Evolutionary conservation across 2,113 vertebrate genomes (phyloP), one percentile per base, ranked within the genome.

Genomic region (Gavia stellata): DNA sequence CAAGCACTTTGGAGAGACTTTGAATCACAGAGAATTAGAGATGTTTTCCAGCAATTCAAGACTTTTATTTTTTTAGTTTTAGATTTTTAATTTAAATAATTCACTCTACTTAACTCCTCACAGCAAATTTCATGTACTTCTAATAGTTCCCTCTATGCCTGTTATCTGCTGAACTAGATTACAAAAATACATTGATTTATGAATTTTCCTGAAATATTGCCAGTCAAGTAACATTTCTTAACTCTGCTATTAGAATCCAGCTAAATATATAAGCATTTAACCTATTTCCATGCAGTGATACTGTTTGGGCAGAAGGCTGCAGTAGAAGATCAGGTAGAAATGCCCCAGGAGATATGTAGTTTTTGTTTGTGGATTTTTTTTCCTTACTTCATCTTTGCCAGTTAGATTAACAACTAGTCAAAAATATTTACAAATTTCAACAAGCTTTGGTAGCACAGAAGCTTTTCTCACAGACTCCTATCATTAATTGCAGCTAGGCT

Each of bases 291-390:
- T 98, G 97, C 83, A 96, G 29, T 97, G 66, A 82, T 95, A 73
- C 75, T 71, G 25, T 96, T 90, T 95, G 97, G 77, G 95, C 97
- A 98, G 97, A 97, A 98, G 97, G 97, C 52, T 97, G 97, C 96
- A 98, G 96, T 95, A 95, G 96, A 96, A 96, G 80, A 95, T 97
- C 95, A 92, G 16, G 53, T 26, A 96, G 88, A 94, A 77, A 20
- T 29, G 90, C 78, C 86, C 93, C 66, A 33, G 42, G 89, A 97
- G 90, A 88, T 25, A 28, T 2, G 4, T 23, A 65, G 49, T 12
- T 40, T 78, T 93, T 83, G 3, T 73, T 77, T 91, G 52, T 50
- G 20, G 16, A 42, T 44, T 68, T n/a, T 45, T 68, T 68, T 52
- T 17, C 19, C 34, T 73, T 73, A 28, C 14, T 73, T 70, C 44